Evolutionary conservation across 1,140 invertebrate species (phyloP), one percentile per base, ranked within the genome.

Genomic region (Cheumatopsyche charites): DNA sequence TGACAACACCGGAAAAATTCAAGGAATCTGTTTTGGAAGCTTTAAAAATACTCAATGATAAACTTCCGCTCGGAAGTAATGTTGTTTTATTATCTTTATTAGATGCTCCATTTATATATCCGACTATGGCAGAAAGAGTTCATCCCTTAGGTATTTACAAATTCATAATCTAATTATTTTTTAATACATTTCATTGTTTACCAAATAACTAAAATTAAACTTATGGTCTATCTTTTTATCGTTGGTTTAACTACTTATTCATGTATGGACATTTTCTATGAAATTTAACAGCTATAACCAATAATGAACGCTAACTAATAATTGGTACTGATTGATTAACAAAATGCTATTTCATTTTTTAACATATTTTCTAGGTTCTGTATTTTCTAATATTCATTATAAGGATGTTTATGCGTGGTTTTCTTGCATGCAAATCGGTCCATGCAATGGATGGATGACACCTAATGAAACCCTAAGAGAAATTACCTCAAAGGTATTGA

Each of bases 401-500:
- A 70, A 79, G 29, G 76, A 85, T 66, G 75, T 86, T 19, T 87
- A 86, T 72, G 77, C 80, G 12, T 87, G 81, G 78, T 81, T 85
- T 55, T 81, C 80, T 47, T 87, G 85, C 71, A 78, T 86, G 77
- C 76, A 85, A 77, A 84, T 86, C n/a, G 79, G 79, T 7, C 83
- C 84, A 0, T 86, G 84, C 63, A 73, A 72, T 67, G 84, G 83
- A 1, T 86, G 85, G 85, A 79, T 86, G 81, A 85, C 80, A 45
- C 75, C 78, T 15, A 84, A 86, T 76, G 79, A 73, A 25, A 84
- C 82, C 9, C 70, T 83, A 4, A 75, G 84, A 70, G 77, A 82
- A 69, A 70, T 82, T 19, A 83, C 82, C 17, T 78, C 81, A 26
- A 65, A 75, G 73, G 78, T 79, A 62, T 29, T 67, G 9, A 25